Conservation (phyloP, 1,140 invertebrate species). For the Colletes gigas region DNA sequence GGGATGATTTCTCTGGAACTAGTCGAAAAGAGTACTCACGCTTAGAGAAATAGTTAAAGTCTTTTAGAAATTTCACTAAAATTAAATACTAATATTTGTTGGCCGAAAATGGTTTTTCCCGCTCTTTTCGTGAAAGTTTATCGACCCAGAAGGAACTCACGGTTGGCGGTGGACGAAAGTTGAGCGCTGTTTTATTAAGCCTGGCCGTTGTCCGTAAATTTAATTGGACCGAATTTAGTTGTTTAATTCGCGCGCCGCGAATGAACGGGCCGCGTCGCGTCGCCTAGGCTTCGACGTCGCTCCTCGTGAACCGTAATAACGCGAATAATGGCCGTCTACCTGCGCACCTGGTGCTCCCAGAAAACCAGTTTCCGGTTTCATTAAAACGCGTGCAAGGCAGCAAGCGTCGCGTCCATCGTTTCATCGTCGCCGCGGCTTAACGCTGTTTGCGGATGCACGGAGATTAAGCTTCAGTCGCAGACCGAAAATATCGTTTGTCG, state of each 20-base stretch:
- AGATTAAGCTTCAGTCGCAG: background rate
- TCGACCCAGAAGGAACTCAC: no score
- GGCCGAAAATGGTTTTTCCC: no score
- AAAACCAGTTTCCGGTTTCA: background rate
- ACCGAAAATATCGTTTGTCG: background rate
- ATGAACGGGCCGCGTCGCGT: background rate
- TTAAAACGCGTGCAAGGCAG: background rate
- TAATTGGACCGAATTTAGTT: constrained; percentile 39
- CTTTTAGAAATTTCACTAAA: no score
- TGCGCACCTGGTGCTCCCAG: constrained; percentile 2
- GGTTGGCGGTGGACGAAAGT: no score
- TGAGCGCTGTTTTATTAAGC: constrained; percentile 8
- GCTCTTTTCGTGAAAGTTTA: no score
- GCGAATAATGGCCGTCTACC: background rate
- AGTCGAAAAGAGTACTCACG: no score
- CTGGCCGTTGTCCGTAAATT: background rate
- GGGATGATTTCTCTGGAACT: no score
- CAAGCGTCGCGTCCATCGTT: background rate
- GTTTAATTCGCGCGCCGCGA: constrained; percentile 25
- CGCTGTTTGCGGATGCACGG: background rate
- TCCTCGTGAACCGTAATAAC: background rate
- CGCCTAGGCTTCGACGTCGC: background rate
- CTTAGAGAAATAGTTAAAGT: no score
- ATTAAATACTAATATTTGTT: no score
- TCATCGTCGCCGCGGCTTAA: background rate